Evolutionary conservation across 2,797 vertebrate genomes (phyloP), one percentile per base, ranked within the genome.

Genomic region (Thamnophis elegans): DNA sequence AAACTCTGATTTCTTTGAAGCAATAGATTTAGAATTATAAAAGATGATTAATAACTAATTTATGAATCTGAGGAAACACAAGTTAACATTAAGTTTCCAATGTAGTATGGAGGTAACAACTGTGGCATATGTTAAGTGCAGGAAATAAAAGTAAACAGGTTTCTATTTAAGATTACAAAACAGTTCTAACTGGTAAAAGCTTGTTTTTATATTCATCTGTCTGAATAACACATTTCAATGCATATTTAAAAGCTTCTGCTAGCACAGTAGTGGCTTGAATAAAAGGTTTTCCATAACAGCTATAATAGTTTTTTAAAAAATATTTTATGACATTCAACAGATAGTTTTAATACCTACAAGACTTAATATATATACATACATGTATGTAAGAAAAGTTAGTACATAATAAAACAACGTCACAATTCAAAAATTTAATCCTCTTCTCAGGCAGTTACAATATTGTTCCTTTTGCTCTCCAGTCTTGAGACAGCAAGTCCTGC

Each of bases 401-500:
- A 95, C 82, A 86, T 90, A 88, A 92, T 82, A 88, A 59, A 91
- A 93, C 93, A 93, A 82, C 89, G 42, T 32, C 73, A 87, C 20
- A 54, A 82, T 91, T 68, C 82, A 73, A 53, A 90, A 32, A 51
- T 0, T 16, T 65, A 90, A 60, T 16, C 42, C 26, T 12, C 54
- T 51, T 18, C 0, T 20, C 89, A 90, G 82, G 58, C 94, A 95
- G 62, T 97, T 97, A 99, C 36, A 98, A 97, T 89, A 99, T 97
- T 91, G 98, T 98, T 92, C 98, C 99, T 96, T 99, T 99, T 58
- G 99, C 99, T 92, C 99, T 97, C 99, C 99, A 99, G 97, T 99
- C 99, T 91, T 97, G 97, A 56, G 98, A 98, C 93, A 99, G 95
- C 94, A 99, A 97, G 91, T 98, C 98, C 95, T 99, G 97, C 90